A percentile compares a stretch with the other conserved stretches of the same genome.
Evolutionary conservation across 2,888 invertebrate species (phyloP).

Genomic region (Pogonocherus hispidulus): DNA sequence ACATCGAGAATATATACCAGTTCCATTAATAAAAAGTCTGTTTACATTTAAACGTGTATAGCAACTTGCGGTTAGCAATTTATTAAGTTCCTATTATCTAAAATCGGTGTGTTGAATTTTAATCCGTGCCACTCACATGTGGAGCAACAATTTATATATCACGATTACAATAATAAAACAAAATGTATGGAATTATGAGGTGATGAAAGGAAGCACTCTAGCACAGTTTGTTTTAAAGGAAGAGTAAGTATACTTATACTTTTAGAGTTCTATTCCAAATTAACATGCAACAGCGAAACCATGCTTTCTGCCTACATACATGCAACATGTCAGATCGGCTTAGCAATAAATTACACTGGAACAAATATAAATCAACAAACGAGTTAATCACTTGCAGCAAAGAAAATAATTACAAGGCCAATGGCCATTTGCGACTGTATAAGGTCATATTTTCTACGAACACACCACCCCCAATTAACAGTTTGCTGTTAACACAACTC

Average conservation of each 20-base stretch:
- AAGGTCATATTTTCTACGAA: slow-evolving; percentile 45
- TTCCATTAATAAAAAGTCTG: slow-evolving; percentile 41
- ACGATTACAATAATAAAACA: slow-evolving; percentile 20
- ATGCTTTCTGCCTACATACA: slow-evolving; percentile 68
- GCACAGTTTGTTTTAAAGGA: slow-evolving; percentile 40
- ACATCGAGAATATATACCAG: slow-evolving; percentile 35
- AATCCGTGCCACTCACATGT: slow-evolving; percentile 14
- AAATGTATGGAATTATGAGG: slow-evolving; percentile 19
- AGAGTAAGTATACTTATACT: slow-evolving; percentile 49
- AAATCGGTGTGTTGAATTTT: slow-evolving; percentile 16
- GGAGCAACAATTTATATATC: slow-evolving; percentile 10
- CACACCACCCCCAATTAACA: slow-evolving; percentile 49
- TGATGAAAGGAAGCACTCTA: slow-evolving; percentile 19
- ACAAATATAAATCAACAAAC: slow-evolving; percentile 69
- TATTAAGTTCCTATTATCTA: slow-evolving; percentile 19
- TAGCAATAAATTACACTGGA: slow-evolving; percentile 65
- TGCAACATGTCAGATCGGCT: slow-evolving; percentile 67
- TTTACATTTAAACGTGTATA: slow-evolving; percentile 38
- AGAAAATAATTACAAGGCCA: slow-evolving; percentile 70
- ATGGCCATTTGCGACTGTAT: slow-evolving; percentile 60
- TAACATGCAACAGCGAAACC: slow-evolving; percentile 68
- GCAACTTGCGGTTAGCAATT: slow-evolving; percentile 6
- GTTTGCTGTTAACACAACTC: slow-evolving; percentile 24
- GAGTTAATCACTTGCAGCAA: slow-evolving; percentile 69
- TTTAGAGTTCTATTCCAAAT: slow-evolving; percentile 63